phyloP scores from a whole-genome alignment of 2,797 vertebrate species.

The Capromys pilorides region DNA sequence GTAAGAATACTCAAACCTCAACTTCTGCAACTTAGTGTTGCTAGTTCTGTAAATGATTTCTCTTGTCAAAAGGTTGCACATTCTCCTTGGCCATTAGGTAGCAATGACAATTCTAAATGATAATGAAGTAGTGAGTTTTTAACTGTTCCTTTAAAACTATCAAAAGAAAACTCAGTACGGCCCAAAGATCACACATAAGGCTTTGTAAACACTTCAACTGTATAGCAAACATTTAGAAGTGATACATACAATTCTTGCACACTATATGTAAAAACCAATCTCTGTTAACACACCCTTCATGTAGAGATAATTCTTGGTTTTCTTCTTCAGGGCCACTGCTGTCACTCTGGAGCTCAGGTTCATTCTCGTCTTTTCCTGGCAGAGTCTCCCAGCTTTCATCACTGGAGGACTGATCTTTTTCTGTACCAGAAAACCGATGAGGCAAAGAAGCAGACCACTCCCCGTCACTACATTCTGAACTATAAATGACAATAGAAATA shows the following conservation, averaged over 20 bases:
- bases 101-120: constrained; percentile 4
- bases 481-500: constrained; percentile 79
- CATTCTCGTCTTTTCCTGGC: constrained; percentile 82
- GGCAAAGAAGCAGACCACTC: constrained; percentile 86
- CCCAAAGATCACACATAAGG: neutral
- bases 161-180: constrained; percentile 13
- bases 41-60: constrained; percentile 2
- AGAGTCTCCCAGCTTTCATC: constrained; percentile 89
- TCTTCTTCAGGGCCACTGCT: constrained; percentile 83
- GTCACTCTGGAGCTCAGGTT: constrained; percentile 80
- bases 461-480: constrained; percentile 90
- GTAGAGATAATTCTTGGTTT: constrained; percentile 73
- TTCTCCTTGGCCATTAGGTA: neutral
- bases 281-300: constrained; percentile 81
- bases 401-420: constrained; percentile 86
- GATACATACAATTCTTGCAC: neutral
- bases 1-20: neutral
- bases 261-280: neutral
- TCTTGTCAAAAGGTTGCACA: neutral
- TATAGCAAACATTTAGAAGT: neutral
- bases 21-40: neutral
- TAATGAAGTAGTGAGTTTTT: constrained; percentile 45
- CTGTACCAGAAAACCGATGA: constrained; percentile 83
- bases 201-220: neutral
- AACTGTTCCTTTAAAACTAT: neutral